Conservation (phyloP, 2,113 vertebrate genomes). For the Dendropsophus ebraccatus region DNA sequence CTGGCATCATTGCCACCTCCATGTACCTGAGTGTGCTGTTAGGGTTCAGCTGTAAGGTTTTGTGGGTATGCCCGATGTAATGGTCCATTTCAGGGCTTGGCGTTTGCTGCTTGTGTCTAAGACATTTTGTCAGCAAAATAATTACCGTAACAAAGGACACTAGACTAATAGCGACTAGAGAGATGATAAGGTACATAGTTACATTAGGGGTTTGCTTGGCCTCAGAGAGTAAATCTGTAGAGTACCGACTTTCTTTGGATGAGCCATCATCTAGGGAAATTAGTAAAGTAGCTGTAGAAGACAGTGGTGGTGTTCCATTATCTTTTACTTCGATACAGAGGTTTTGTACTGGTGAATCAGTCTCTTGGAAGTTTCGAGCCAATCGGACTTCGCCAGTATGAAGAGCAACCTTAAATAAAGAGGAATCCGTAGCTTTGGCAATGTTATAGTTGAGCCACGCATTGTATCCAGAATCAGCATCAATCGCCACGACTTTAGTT, state of each 20-base stretch:
- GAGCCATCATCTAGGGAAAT: conserved; percentile 81
- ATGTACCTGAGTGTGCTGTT: conserved; percentile 88
- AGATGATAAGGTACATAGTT: conserved; percentile 84
- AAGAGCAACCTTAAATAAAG: conserved; percentile 78
- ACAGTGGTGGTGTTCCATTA: conserved; percentile 64
- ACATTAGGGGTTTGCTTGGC: conserved; percentile 73
- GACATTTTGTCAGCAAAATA: conserved; percentile 72
- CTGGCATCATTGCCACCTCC: conserved; percentile 85
- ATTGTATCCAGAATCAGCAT: conserved; percentile 83
- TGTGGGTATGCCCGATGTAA: conserved; percentile 81
- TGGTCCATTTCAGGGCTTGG: conserved; percentile 67
- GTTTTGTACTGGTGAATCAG: conserved; percentile 64
- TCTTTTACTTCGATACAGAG: conserved; percentile 62
- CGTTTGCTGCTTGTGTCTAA: conserved; percentile 65
- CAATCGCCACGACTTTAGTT: conserved; percentile 87
- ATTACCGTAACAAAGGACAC: conserved; percentile 72
- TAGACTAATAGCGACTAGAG: conserved; percentile 74
- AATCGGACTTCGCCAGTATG: conserved; percentile 72
- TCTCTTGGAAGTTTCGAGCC: conserved; percentile 57
- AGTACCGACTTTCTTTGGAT: conserved; percentile 69
- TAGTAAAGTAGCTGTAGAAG: conserved; percentile 74
- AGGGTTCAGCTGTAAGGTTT: conserved; percentile 84
- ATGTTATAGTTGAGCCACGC: conserved; percentile 84
- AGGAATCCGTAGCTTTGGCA: conserved; percentile 79
- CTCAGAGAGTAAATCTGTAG: conserved; percentile 72